Conservation (phyloP, 2,113 vertebrate genomes). For the Notothenia rossii region DNA sequence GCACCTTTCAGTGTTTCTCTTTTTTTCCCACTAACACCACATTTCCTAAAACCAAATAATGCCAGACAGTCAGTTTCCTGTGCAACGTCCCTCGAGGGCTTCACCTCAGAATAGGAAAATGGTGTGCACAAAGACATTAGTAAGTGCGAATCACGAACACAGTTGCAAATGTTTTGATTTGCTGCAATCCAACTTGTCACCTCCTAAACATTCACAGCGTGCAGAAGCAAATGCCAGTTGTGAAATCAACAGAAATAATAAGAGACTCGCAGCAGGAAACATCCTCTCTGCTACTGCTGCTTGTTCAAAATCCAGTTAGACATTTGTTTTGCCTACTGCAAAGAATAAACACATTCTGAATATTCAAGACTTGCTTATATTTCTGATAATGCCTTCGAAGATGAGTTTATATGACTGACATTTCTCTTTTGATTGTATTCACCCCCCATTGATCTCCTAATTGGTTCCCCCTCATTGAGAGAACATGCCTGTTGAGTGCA, state of each 20-base stretch:
- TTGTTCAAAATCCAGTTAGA: slow-evolving; percentile 28
- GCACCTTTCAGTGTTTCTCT: slow-evolving; percentile 56
- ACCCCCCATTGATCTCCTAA: slow-evolving; percentile 32
- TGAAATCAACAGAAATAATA: slow-evolving; percentile 9
- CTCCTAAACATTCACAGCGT: slow-evolving; percentile 4
- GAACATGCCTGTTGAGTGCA: slow-evolving; percentile 1
- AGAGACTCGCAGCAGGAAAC: slow-evolving; percentile 27
- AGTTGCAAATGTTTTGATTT: neutral
- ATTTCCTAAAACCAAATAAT: slow-evolving; percentile 50
- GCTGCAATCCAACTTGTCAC: slow-evolving; percentile 3
- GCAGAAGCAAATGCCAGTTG: neutral
- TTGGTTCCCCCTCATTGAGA: slow-evolving; percentile 47
- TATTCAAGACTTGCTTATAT: slow-evolving; percentile 22
- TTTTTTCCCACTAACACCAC: slow-evolving; percentile 24
- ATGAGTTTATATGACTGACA: slow-evolving; percentile 39
- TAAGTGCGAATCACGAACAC: neutral
- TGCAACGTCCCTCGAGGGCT: slow-evolving; percentile 36
- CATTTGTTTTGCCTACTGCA: neutral
- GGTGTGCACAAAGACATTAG: too few relatives aligned
- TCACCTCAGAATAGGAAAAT: slow-evolving; percentile 5
- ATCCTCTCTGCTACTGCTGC: slow-evolving; percentile 5
- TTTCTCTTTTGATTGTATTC: slow-evolving; percentile 45
- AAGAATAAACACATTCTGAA: slow-evolving; percentile 13
- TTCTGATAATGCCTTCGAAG: slow-evolving; percentile 23
- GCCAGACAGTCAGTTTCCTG: slow-evolving; percentile 58